A percentile compares a stretch with the other conserved stretches of the same genome.
Conservation (phyloP, 2,797 vertebrate genomes). For the Poecilia velifera region DNA sequence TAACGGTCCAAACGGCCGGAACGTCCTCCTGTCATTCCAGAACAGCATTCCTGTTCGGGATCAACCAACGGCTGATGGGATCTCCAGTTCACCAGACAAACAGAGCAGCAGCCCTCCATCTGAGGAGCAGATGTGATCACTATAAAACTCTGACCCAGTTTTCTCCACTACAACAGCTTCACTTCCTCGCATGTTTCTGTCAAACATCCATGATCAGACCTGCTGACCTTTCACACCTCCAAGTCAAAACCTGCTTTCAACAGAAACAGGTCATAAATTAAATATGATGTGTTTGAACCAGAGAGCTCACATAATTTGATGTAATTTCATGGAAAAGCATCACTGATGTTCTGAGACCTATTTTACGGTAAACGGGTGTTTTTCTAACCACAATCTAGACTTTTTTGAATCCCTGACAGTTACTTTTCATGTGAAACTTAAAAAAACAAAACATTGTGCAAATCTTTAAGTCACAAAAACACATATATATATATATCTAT, state of each 20-base stretch:
- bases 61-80: neutral
- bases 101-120: constrained; percentile 7
- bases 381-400: neutral
- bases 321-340: neutral
- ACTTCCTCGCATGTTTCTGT: neutral
- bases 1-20: constrained; percentile 11
- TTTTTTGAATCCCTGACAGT: neutral
- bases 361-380: neutral
- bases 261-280: neutral
- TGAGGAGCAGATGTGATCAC: neutral
- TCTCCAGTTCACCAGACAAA: constrained; percentile 30
- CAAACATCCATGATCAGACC: neutral
- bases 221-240: neutral
- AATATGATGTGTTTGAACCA: neutral
- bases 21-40: constrained; percentile 15
- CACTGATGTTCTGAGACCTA: neutral
- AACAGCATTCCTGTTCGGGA: constrained; percentile 15
- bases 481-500: no score
- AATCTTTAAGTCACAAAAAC: neutral
- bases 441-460: no score
- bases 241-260: neutral
- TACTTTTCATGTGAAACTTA: neutral
- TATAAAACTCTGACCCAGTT: neutral
- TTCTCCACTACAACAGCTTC: neutral
- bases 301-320: neutral